Evolutionary conservation across 2,113 vertebrate genomes (phyloP).

Genomic region (Indicator maculatus): DNA sequence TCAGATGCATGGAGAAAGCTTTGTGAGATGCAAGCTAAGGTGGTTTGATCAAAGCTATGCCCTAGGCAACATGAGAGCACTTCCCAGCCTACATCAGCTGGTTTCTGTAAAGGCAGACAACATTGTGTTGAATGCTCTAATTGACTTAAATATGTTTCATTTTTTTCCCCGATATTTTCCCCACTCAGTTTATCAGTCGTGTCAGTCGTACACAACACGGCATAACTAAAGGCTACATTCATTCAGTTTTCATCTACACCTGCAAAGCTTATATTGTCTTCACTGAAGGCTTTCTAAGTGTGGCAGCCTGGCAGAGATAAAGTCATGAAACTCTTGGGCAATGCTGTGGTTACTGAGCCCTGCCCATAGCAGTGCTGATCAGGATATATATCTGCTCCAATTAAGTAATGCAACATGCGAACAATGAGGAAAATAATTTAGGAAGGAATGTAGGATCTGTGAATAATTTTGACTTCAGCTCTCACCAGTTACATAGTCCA

Average conservation of each 20-base stretch:
- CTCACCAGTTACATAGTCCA: background rate
- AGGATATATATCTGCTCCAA: background rate
- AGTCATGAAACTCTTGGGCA: conserved; percentile 3
- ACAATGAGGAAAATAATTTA: background rate
- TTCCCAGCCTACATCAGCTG: conserved; percentile 44
- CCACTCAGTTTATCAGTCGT: background rate
- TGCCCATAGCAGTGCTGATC: background rate
- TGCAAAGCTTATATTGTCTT: conserved; percentile 26
- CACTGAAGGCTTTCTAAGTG: background rate
- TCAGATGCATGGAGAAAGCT: conserved; percentile 48
- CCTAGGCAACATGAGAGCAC: conserved; percentile 11
- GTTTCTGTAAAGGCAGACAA: conserved; percentile 25
- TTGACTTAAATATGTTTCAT: background rate
- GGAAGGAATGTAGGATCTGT: background rate
- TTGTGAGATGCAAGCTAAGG: conserved; percentile 31
- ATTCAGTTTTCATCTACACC: conserved; percentile 29
- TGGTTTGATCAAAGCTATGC: conserved; percentile 58
- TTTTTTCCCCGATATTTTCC: background rate
- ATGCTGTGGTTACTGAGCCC: background rate
- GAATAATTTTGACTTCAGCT: background rate
- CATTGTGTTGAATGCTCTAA: background rate
- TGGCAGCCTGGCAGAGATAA: background rate
- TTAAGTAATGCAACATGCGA: background rate
- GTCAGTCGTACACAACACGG: background rate
- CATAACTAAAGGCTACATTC: conserved; percentile 11